Percentiles rank a stretch among this genome's conserved stretches.
Conservation (phyloP, 2,113 vertebrate species). For the Eublepharis macularius region DNA sequence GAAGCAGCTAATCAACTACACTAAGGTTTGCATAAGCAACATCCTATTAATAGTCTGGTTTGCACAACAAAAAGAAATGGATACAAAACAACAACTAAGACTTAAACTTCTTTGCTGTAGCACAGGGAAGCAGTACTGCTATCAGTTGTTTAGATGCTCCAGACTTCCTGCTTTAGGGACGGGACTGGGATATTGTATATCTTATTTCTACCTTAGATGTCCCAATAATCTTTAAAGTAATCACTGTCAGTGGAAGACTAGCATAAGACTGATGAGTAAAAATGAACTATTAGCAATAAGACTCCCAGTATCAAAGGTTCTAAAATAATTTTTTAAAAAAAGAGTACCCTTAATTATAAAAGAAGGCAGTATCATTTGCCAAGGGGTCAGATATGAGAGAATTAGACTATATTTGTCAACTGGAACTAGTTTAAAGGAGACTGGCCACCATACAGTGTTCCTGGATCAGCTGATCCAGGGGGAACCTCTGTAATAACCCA, state of each 20-base stretch:
- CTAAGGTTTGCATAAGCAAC: no score
- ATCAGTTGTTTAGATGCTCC: neutral
- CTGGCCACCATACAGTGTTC: neutral
- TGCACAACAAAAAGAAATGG: neutral
- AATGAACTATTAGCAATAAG: neutral
- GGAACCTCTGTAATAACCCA: neutral
- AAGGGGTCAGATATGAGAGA: neutral
- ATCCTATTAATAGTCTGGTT: neutral
- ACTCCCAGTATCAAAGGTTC: neutral
- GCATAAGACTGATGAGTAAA: neutral
- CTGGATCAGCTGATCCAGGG: no score
- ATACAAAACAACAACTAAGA: neutral
- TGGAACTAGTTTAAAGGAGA: neutral
- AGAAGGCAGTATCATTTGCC: neutral
- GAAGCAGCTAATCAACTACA: no score
- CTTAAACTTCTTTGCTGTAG: neutral
- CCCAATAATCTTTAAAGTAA: neutral
- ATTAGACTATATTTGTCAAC: neutral
- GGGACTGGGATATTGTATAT: neutral
- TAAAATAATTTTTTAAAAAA: neutral
- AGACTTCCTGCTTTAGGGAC: neutral
- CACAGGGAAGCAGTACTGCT: neutral
- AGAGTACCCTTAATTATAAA: neutral
- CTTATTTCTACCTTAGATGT: neutral
- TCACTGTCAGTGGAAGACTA: neutral